Conservation (phyloP, 92 coral and sea anemone species). For the Porites cylindrica region DNA sequence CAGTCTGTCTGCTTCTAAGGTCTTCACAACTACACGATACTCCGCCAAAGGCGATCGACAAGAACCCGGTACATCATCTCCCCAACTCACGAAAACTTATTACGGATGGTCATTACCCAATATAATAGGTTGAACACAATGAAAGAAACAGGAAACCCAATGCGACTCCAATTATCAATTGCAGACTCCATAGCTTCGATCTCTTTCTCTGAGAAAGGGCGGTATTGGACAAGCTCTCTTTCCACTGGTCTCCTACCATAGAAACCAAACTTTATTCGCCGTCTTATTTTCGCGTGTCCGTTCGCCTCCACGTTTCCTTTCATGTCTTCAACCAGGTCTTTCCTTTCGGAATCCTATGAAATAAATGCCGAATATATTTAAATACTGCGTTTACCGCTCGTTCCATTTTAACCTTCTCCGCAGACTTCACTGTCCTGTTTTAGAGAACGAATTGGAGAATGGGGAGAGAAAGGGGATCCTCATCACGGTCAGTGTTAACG, state of each 20-base stretch:
- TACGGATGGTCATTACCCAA: slow-evolving; percentile 67
- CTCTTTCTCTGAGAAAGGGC: slow-evolving; percentile 81
- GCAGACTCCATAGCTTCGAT: slow-evolving; percentile 79
- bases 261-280: slow-evolving; percentile 25
- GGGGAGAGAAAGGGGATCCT: too few species aligned
- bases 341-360: slow-evolving; percentile 63
- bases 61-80: background rate
- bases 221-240: slow-evolving; percentile 57
- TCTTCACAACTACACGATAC: background rate
- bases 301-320: slow-evolving; percentile 56
- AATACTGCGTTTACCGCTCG: too few species aligned
- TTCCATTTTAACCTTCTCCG: too few species aligned
- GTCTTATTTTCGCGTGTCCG: slow-evolving; percentile 24
- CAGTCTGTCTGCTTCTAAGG: background rate
- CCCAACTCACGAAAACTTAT: slow-evolving; percentile 17
- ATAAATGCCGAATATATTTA: background rate
- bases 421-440: too few species aligned
- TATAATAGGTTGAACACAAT: slow-evolving; percentile 74
- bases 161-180: slow-evolving; percentile 76
- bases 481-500: too few species aligned
- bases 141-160: slow-evolving; percentile 82
- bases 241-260: slow-evolving; percentile 7
- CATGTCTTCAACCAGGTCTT: slow-evolving; percentile 41
- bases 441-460: too few species aligned
- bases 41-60: background rate